Conservation (phyloP, 2,113 vertebrate species). For the Procavia capensis region DNA sequence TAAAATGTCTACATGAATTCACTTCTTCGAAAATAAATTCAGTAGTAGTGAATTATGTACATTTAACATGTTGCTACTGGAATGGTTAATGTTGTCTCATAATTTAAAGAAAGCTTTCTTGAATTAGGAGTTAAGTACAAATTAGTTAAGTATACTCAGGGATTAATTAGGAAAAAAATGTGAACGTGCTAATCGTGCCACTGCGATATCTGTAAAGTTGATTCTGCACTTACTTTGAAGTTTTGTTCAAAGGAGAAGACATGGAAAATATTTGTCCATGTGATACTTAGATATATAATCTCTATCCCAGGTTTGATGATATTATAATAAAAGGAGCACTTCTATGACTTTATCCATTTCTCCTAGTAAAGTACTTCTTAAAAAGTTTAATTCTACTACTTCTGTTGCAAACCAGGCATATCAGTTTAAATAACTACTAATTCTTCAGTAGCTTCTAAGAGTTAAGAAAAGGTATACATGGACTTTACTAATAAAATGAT, state of each 20-base stretch:
- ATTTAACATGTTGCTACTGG: not conserved
- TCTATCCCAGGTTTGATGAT: not conserved
- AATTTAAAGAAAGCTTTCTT: conserved; percentile 5
- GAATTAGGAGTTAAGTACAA: conserved; percentile 31
- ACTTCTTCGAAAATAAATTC: not conserved
- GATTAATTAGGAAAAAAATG: conserved; percentile 61
- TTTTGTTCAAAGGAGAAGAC: conserved; percentile 47
- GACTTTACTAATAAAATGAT: not conserved
- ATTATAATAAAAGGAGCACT: not conserved
- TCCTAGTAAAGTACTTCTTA: not conserved
- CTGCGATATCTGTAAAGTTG: conserved; percentile 26
- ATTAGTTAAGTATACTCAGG: not conserved
- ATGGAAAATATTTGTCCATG: not conserved
- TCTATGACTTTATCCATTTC: not conserved
- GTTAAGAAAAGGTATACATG: not conserved
- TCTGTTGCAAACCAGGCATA: not conserved
- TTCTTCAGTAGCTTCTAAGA: not conserved
- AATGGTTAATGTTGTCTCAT: not conserved
- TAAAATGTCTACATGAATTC: not conserved
- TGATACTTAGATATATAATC: not conserved
- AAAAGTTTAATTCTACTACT: not conserved
- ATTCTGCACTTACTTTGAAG: conserved; percentile 52
- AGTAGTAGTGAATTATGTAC: not conserved
- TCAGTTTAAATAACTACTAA: not conserved
- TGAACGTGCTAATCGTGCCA: conserved; percentile 61